Evolutionary conservation across 2,888 invertebrate genomes (phyloP).

Genomic region (Ophioninae sp.): DNA sequence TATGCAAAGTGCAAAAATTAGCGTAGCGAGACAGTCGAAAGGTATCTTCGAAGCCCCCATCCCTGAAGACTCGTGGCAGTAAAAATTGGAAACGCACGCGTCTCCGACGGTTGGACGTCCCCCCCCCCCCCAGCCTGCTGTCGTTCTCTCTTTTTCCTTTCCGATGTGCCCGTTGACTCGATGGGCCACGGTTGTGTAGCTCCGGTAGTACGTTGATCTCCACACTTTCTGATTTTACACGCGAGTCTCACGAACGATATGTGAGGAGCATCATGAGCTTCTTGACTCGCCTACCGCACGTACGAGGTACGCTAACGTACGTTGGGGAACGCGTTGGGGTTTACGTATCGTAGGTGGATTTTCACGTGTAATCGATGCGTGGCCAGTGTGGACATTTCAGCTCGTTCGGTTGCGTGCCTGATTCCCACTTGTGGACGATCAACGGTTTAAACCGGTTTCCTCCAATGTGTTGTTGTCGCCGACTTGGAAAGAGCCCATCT

Average conservation of each 20-base stretch:
- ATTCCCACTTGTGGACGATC: slow-evolving; percentile 51
- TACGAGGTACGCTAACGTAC: slow-evolving; percentile 26
- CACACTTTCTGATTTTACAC: slow-evolving; percentile 47
- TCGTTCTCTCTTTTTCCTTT: not conserved
- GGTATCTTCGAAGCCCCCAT: not conserved
- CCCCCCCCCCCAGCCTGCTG: not conserved
- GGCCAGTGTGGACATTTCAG: slow-evolving; percentile 40
- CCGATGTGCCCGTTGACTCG: slow-evolving; percentile 9
- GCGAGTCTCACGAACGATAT: slow-evolving; percentile 24
- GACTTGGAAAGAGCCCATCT: slow-evolving; percentile 24
- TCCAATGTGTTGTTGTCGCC: slow-evolving; percentile 39
- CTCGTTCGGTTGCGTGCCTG: slow-evolving; percentile 38
- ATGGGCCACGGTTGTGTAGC: not conserved
- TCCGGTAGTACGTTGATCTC: slow-evolving; percentile 53
- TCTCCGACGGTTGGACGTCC: not conserved
- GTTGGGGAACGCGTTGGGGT: slow-evolving; percentile 22
- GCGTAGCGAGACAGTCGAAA: slow-evolving; percentile 24
- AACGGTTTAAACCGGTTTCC: slow-evolving; percentile 69
- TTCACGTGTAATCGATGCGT: slow-evolving; percentile 21
- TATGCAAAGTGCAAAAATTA: slow-evolving; percentile 31
- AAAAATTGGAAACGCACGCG: not conserved
- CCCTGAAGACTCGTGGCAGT: not conserved
- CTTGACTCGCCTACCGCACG: slow-evolving; percentile 32
- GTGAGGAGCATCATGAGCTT: slow-evolving; percentile 31
- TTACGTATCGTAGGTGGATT: slow-evolving; percentile 20